phyloP scores from a whole-genome alignment of 2,113 vertebrate species.

The Callocephalon fimbriatum region DNA sequence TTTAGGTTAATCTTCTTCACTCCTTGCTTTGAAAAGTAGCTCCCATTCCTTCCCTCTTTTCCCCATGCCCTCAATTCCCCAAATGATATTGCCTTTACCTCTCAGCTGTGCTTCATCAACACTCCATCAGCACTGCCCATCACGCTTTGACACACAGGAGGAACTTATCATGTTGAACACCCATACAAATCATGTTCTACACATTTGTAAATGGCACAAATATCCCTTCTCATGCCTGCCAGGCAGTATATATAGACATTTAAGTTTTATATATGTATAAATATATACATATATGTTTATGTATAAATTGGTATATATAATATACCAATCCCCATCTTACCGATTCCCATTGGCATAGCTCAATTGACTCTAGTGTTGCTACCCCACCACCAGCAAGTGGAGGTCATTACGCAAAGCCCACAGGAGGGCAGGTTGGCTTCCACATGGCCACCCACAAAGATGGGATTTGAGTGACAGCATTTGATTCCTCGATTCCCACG shows the following conservation, averaged over 20 bases:
- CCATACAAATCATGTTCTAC: not conserved
- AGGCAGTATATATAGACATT: not conserved
- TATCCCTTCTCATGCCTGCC: not conserved
- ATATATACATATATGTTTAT: not conserved
- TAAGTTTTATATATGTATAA: not conserved
- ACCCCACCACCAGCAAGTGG: not conserved
- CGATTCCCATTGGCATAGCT: not conserved
- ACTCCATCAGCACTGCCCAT: not conserved
- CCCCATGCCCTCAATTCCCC: not conserved
- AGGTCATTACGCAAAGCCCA: not conserved
- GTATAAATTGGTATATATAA: not conserved
- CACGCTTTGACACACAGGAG: not conserved
- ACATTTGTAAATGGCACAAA: not conserved
- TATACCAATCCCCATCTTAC: not conserved
- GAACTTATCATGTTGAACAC: not conserved
- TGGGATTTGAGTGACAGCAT: not conserved
- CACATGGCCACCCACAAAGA: not conserved
- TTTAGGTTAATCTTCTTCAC: not conserved
- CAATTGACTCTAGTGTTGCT: not conserved
- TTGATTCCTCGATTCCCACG: not conserved
- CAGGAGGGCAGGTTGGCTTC: not conserved
- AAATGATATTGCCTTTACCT: not conserved
- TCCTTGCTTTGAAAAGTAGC: not conserved
- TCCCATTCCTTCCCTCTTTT: not conserved
- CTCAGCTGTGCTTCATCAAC: not conserved